These are phyloP conservation scores for Hylyphantes graminicola DNA, from an alignment of 1,140 invertebrate genomes.

Conservation along the genomic window DNA sequence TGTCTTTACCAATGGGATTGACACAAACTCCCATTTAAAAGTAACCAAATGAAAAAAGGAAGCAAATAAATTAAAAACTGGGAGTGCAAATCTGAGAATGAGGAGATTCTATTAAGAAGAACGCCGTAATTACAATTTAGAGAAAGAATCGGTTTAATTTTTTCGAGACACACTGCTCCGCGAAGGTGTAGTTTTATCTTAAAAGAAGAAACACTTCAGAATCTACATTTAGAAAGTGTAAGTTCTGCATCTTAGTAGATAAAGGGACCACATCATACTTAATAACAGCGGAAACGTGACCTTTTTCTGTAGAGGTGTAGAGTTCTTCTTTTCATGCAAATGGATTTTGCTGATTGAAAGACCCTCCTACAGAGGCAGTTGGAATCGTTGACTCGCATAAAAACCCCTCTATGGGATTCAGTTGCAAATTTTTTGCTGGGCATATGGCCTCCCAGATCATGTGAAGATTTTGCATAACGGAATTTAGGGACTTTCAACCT, in stretches of 20 bases:
- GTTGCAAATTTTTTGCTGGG: no score
- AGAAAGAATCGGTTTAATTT: slow-evolving; percentile 48
- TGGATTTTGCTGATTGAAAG: slow-evolving; percentile 29
- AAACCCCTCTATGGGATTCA: slow-evolving; percentile 7
- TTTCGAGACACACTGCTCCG: slow-evolving; percentile 32
- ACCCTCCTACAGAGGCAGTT: slow-evolving; percentile 9
- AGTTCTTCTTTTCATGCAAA: slow-evolving; percentile 52
- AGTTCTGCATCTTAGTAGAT: no score
- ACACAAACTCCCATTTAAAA: slow-evolving; percentile 49
- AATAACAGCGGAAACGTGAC: not conserved
- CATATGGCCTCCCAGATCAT: no score
- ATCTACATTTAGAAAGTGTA: slow-evolving; percentile 26
- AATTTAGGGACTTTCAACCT: no score
- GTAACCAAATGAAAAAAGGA: slow-evolving; percentile 28
- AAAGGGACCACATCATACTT: no score
- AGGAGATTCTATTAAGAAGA: slow-evolving; percentile 53
- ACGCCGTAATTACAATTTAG: slow-evolving; percentile 43
- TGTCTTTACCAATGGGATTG: slow-evolving; percentile 56
- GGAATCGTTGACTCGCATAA: not conserved
- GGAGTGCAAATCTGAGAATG: slow-evolving; percentile 44
- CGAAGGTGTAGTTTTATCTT: slow-evolving; percentile 33
- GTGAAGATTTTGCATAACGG: no score
- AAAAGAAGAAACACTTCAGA: slow-evolving; percentile 33
- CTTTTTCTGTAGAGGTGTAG: slow-evolving; percentile 3
- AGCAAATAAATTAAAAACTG: slow-evolving; percentile 53